Percentiles rank a stretch among this genome's conserved stretches.
Conservation (phyloP, 1,140 invertebrate species). For the Nilaparvata lugens region DNA sequence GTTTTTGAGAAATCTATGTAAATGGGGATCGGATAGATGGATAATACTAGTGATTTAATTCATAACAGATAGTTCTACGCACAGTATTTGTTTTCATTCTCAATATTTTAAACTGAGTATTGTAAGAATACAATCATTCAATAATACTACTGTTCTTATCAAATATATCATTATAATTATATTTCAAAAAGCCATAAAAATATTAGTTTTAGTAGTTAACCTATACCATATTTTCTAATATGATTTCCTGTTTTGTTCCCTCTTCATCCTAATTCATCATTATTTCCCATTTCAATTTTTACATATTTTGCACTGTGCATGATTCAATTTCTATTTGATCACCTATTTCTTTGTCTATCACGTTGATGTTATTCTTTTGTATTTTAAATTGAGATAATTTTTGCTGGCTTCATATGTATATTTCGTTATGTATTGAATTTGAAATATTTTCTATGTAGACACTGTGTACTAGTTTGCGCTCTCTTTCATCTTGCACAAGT, state of each 20-base stretch:
- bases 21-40: no score
- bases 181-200: no score
- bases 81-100: no score
- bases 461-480: conserved; percentile 46
- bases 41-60: no score
- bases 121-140: no score
- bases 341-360: no score
- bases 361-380: neutral
- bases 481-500: conserved; percentile 36
- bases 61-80: no score
- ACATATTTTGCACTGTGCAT: conserved; percentile 12
- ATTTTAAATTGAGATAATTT: neutral
- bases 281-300: conserved; percentile 2
- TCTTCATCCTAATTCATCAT: conserved; percentile 26
- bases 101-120: no score
- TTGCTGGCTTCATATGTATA: conserved; percentile 9
- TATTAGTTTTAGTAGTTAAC: no score
- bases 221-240: neutral
- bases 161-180: no score
- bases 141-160: no score
- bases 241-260: conserved; percentile 3
- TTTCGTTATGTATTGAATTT: conserved; percentile 3
- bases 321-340: conserved; percentile 14
- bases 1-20: no score
- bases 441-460: conserved; percentile 29